phyloP scores from a whole-genome alignment of 2,797 vertebrate species.

The Acipenser ruthenus region DNA sequence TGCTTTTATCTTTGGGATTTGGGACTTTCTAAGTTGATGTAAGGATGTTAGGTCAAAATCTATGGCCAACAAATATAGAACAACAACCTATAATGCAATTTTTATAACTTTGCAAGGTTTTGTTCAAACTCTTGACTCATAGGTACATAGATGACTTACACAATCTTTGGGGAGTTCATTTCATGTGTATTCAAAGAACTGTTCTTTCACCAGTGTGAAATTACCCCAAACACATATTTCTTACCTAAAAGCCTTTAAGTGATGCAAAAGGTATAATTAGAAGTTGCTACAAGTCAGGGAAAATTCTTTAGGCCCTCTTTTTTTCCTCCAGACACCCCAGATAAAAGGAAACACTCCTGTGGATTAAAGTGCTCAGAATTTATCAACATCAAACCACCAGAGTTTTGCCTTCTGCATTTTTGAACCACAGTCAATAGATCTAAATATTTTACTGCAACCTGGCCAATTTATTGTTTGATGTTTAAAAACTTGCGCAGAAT shows the following conservation, averaged over 20 bases:
- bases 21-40: slow-evolving; percentile 47
- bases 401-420: slow-evolving; percentile 98
- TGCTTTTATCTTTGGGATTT: slow-evolving; percentile 38
- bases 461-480: slow-evolving; percentile 99
- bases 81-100: slow-evolving; percentile 49
- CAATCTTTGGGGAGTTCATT: too few species aligned
- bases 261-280: too few species aligned
- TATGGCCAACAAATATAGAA: slow-evolving; percentile 45
- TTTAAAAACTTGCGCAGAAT: slow-evolving; percentile 98
- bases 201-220: too few species aligned
- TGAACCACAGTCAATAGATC: slow-evolving; percentile 99
- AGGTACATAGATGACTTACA: too few species aligned
- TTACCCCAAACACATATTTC: too few species aligned
- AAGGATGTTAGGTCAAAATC: slow-evolving; percentile 61
- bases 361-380: slow-evolving; percentile 96
- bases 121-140: slow-evolving; percentile 23
- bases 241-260: too few species aligned
- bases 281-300: slow-evolving; percentile 60
- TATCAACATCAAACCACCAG: slow-evolving; percentile 98
- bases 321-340: slow-evolving; percentile 70
- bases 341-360: slow-evolving; percentile 96
- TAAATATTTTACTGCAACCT: slow-evolving; percentile 99
- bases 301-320: slow-evolving; percentile 61
- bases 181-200: too few species aligned
- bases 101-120: slow-evolving; percentile 46